phyloP scores from a whole-genome alignment of 2,113 vertebrate genomes.

The Etheostoma cragini region DNA sequence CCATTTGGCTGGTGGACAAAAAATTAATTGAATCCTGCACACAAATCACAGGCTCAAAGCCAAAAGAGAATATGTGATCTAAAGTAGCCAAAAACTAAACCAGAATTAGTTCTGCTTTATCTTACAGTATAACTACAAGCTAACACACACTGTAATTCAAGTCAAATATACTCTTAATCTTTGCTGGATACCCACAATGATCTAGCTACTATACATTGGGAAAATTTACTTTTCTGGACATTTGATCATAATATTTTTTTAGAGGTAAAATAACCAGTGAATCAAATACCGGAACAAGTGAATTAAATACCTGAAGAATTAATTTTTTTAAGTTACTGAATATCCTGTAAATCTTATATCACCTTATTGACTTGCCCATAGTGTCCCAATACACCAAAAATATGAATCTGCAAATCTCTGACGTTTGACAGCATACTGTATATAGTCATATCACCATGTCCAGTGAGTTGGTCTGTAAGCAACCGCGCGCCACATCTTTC shows the following conservation, averaged over 20 bases:
- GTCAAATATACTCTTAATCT: background rate
- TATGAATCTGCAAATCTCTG: background rate
- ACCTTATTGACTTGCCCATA: background rate
- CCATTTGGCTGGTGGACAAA: too few relatives aligned
- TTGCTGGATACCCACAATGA: background rate
- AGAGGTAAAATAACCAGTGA: background rate
- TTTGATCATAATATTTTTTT: background rate
- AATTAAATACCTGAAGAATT: background rate
- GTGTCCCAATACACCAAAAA: background rate
- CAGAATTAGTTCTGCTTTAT: background rate
- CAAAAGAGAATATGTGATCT: background rate
- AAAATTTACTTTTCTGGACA: background rate
- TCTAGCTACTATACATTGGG: background rate
- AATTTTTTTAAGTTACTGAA: background rate
- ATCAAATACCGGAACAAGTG: background rate
- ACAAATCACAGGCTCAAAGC: background rate
- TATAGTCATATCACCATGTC: background rate
- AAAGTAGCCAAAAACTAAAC: background rate
- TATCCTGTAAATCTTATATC: background rate
- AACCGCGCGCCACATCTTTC: slow-evolving; percentile 13
- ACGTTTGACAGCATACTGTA: background rate
- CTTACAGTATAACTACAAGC: background rate
- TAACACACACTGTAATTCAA: background rate
- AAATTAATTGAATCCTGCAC: too few relatives aligned
- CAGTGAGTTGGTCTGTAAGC: background rate